phyloP scores from a whole-genome alignment of 2,797 vertebrate genomes.

The Mus minutoides region DNA sequence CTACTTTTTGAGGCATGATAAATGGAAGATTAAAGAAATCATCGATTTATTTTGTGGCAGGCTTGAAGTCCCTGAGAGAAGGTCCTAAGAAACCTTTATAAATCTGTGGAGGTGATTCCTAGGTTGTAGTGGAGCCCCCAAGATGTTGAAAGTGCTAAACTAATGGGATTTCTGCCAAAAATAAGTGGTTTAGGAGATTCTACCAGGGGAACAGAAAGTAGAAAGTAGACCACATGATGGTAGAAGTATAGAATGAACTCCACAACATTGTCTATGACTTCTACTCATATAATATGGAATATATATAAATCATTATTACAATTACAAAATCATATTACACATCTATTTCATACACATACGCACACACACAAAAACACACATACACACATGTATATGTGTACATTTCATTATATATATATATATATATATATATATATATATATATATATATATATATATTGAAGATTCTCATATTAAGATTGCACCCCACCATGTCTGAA shows the following conservation, averaged over 20 bases:
- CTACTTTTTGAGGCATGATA: background rate
- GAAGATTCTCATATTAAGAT: background rate
- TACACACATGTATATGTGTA: no score
- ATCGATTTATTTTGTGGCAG: background rate
- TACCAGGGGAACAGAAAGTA: background rate
- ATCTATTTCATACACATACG: background rate
- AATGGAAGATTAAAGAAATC: background rate
- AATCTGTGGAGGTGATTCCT: background rate
- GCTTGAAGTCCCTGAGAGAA: background rate
- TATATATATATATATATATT: background rate
- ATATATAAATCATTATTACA: background rate
- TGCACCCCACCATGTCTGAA: background rate
- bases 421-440: background rate
- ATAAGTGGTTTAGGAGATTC: background rate
- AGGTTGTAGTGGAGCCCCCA: background rate
- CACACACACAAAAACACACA: no score
- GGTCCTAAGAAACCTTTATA: background rate
- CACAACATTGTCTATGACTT: background rate
- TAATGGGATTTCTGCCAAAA: background rate
- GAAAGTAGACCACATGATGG: background rate
- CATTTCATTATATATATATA: background rate
- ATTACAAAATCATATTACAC: background rate
- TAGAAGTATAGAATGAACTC: background rate
- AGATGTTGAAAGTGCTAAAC: background rate
- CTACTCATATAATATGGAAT: background rate